A percentile compares a stretch with the other conserved stretches of the same genome.
phyloP scores from a whole-genome alignment of 2,797 vertebrate species.

The Knipowitschia caucasica region DNA sequence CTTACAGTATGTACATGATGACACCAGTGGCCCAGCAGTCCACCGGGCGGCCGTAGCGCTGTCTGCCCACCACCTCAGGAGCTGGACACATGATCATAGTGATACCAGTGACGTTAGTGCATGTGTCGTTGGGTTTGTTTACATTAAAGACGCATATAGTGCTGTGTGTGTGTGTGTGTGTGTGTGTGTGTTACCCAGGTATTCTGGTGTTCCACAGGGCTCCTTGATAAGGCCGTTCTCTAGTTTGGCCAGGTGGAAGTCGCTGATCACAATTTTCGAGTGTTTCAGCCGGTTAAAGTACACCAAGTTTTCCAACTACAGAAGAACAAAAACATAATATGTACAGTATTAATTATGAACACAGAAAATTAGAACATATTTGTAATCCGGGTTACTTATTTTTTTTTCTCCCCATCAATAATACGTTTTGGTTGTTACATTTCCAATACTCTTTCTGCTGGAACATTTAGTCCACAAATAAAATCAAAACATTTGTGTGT shows the following conservation, averaged over 20 bases:
- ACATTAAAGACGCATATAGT: no score
- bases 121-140: no score
- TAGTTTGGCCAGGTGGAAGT: constrained; percentile 96
- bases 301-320: constrained; percentile 97
- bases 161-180: no score
- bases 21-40: constrained; percentile 98
- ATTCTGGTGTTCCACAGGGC: constrained; percentile 95
- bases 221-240: constrained; percentile 97
- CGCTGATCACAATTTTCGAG: constrained; percentile 98
- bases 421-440: no score
- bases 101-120: no score
- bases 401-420: no score
- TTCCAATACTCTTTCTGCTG: no score
- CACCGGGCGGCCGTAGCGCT: constrained; percentile 91
- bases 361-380: no score
- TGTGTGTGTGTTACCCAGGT: constrained; percentile 84
- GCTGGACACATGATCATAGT: constrained; percentile 68
- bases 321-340: constrained; percentile 22
- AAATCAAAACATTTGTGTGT: no score
- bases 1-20: constrained; percentile 99
- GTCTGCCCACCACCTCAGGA: constrained; percentile 94
- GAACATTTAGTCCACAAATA: no score
- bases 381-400: no score
- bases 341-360: not conserved
- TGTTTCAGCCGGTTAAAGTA: constrained; percentile 98